Base-by-base conservation (phyloP, 2,888 invertebrate species). In the Gymnoscelis rufifasciata region DNA sequence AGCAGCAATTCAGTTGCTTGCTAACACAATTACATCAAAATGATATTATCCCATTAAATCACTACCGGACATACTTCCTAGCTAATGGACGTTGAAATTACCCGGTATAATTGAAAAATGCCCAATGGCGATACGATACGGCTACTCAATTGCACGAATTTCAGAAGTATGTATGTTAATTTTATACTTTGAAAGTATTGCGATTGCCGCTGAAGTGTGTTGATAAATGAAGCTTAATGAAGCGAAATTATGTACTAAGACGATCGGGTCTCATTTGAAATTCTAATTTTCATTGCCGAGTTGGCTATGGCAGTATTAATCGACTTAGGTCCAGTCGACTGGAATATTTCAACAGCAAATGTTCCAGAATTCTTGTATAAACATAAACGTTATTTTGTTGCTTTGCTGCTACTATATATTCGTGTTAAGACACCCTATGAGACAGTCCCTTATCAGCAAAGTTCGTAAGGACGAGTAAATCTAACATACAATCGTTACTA, bases 251-350 rank as follows among this genome's bases (percentile, higher is more conserved):
- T 12, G 6, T 39, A 23, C 30, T 40, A 54, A 55, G 40, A 62
- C 62, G 62, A 68, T 68, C 62, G 49, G 51, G 44, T 49, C 51
- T 40, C 47, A 71, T 74, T 73, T 70, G 64, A 64, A 68, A 64
- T 71, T 66, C 60, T 73, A 62, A 73, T 71, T 51, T 43, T 47
- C 42, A 58, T 56, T 61, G 57, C 40, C 55, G 10, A 54, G 52
- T 51, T 59, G 54, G 56, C 40, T 55, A 44, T 54, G 52, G 51
- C 44, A 47, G 59, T 66, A 56, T 39, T 66, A 67, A 66, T 65
- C 62, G 56, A 64, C 57, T 57, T 58, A 57, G 44, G 55, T 63
- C 39, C 62, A 60, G 2, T 44, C 43, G 10, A 49, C 42, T 41
- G 57, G 55, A 60, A 69, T 69, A 68, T 64, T 70, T 66, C 55